phyloP scores from a whole-genome alignment of 2,113 vertebrate species.

The Nestor notabilis region DNA sequence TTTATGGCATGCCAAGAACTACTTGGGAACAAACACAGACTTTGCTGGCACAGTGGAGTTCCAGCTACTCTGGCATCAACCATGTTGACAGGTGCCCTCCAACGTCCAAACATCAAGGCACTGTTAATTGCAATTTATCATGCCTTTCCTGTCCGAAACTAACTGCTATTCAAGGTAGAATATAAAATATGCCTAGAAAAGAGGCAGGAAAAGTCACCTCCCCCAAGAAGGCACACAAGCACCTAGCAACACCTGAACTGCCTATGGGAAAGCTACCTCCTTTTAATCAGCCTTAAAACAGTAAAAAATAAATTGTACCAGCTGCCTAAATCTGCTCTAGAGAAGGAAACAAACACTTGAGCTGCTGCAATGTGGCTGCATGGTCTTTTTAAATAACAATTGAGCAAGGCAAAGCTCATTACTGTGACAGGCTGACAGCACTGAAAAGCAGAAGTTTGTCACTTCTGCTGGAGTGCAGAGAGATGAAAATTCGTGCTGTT shows the following conservation, averaged over 20 bases:
- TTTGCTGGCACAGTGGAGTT: neutral
- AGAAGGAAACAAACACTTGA: neutral
- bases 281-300: neutral
- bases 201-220: neutral
- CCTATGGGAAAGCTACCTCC: neutral
- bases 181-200: neutral
- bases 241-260: neutral
- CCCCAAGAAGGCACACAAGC: neutral
- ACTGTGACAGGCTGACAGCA: constrained; percentile 15
- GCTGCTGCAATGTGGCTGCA: neutral
- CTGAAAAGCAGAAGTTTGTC: neutral
- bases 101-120: constrained; percentile 1
- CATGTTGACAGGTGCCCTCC: constrained; percentile 56
- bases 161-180: neutral
- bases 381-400: neutral
- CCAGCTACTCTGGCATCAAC: constrained; percentile 36
- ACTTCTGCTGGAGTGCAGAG: neutral
- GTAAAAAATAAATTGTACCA: neutral
- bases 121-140: constrained; percentile 45
- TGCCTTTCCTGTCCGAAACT: constrained; percentile 26
- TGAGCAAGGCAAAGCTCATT: constrained; percentile 4
- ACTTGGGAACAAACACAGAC: constrained; percentile 50
- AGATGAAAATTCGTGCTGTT: neutral
- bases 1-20: constrained; percentile 59
- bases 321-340: neutral